A percentile compares a stretch with the other conserved stretches of the same genome.
Conservation (phyloP, 2,888 invertebrate genomes). For the Linyphia triangularis region DNA sequence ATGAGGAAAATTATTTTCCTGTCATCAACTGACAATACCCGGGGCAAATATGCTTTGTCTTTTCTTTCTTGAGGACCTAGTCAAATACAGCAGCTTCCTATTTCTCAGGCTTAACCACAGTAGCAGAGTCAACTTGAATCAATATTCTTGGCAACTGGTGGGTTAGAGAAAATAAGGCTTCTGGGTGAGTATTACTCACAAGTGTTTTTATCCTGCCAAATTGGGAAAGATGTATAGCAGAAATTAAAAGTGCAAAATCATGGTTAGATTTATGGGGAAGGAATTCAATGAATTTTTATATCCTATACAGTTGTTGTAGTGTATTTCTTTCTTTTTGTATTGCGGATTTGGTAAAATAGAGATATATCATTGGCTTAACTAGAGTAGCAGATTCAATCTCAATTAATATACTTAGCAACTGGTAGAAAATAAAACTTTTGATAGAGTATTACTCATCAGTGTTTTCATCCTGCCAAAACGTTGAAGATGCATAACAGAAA, state of each 20-base stretch:
- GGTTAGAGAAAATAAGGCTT: neutral
- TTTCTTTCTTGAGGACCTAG: neutral
- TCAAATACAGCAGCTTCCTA: constrained; percentile 9
- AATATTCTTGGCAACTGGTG: constrained; percentile 33
- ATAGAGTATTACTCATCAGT: too few species aligned
- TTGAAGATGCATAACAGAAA: too few species aligned
- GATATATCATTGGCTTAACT: too few species aligned
- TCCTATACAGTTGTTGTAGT: neutral
- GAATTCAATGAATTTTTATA: neutral
- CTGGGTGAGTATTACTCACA: neutral
- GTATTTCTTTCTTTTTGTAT: neutral
- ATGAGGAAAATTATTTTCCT: constrained; percentile 53
- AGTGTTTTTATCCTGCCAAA: constrained; percentile 6
- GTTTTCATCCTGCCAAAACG: too few species aligned
- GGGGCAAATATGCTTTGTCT: constrained; percentile 26
- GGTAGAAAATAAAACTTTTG: too few species aligned
- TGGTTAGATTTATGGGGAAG: neutral
- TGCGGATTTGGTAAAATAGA: neutral
- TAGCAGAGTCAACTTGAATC: constrained; percentile 39
- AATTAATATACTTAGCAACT: too few species aligned
- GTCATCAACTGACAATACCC: constrained; percentile 40
- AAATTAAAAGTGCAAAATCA: constrained; percentile 4
- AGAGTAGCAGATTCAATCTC: too few species aligned
- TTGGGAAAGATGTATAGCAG: neutral
- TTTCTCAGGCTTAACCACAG: neutral